These are phyloP conservation scores for Lepus timidus DNA, from an alignment of 2,113 vertebrate species.

Conservation along the genomic window DNA sequence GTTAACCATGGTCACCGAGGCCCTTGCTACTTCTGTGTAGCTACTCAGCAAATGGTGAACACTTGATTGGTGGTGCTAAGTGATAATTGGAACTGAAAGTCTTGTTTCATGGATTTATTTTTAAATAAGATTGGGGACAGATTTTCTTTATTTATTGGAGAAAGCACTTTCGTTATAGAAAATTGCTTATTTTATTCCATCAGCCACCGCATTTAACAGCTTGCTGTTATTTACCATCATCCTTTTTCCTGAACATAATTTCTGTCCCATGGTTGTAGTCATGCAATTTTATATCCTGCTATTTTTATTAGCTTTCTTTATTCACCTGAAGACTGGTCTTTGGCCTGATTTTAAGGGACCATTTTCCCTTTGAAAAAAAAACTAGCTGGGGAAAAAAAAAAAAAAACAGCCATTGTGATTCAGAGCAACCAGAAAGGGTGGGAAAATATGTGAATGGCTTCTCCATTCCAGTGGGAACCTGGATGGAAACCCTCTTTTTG, in stretches of 20 bases:
- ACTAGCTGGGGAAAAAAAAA: neutral
- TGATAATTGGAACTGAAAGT: neutral
- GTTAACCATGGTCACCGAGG: neutral
- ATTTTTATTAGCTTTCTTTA: constrained; percentile 47
- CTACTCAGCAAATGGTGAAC: neutral
- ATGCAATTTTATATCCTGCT: neutral
- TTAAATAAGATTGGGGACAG: neutral
- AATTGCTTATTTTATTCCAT: neutral
- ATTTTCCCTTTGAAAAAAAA: constrained; percentile 65
- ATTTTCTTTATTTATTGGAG: neutral
- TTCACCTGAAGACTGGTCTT: constrained; percentile 56
- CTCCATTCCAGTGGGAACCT: constrained; percentile 76
- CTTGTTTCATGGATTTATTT: neutral
- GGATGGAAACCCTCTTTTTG: constrained; percentile 69
- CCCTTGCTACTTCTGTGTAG: neutral
- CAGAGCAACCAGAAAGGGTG: constrained; percentile 74
- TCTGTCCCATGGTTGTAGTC: neutral
- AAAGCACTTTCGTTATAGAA: neutral
- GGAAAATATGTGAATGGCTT: constrained; percentile 80
- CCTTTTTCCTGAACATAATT: neutral
- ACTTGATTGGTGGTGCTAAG: neutral
- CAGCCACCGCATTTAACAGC: neutral
- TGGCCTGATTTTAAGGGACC: constrained; percentile 48
- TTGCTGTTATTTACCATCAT: neutral
- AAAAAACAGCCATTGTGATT: constrained; percentile 71